phyloP scores from a whole-genome alignment of 2,113 vertebrate genomes.

The Arothron firmamentum region DNA sequence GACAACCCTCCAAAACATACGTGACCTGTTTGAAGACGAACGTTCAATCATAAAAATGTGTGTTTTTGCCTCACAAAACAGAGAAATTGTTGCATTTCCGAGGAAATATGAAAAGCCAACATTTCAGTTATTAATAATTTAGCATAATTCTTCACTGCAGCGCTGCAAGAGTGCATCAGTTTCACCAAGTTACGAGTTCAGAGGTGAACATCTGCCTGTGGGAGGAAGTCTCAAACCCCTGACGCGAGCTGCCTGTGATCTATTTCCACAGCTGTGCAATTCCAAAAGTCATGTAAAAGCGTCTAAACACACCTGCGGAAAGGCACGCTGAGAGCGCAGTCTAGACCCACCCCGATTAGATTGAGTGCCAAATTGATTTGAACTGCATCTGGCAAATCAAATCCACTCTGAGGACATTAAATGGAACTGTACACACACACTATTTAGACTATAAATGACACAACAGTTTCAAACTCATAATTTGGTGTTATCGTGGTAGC shows the following conservation, averaged over 20 bases:
- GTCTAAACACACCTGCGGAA: conserved; percentile 69
- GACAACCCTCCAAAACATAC: conserved; percentile 62
- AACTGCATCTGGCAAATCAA: conserved; percentile 49
- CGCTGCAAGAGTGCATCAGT: too few species aligned
- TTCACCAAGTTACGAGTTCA: conserved; percentile 26
- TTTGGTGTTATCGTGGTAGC: too few species aligned
- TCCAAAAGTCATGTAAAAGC: conserved; percentile 48
- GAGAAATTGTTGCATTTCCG: not conserved
- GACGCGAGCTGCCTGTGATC: conserved; percentile 58
- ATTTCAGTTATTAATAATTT: too few species aligned
- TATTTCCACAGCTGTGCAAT: conserved; percentile 63
- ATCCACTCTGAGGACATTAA: conserved; percentile 31
- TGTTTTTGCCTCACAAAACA: not conserved
- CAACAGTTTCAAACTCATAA: too few species aligned
- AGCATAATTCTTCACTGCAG: too few species aligned
- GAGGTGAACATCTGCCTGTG: conserved; percentile 64
- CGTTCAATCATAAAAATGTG: not conserved
- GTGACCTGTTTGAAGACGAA: conserved; percentile 48
- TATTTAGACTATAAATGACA: too few species aligned
- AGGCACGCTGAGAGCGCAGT: conserved; percentile 58
- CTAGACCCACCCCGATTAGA: conserved; percentile 27
- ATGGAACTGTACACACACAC: too few species aligned
- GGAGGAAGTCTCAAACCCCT: conserved; percentile 32
- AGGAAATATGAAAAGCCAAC: not conserved
- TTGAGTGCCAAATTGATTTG: conserved; percentile 18